Evolutionary conservation across 2,888 invertebrate genomes (phyloP), one percentile per base, ranked within the genome.

Genomic region (Leptogaster cylindrica): DNA sequence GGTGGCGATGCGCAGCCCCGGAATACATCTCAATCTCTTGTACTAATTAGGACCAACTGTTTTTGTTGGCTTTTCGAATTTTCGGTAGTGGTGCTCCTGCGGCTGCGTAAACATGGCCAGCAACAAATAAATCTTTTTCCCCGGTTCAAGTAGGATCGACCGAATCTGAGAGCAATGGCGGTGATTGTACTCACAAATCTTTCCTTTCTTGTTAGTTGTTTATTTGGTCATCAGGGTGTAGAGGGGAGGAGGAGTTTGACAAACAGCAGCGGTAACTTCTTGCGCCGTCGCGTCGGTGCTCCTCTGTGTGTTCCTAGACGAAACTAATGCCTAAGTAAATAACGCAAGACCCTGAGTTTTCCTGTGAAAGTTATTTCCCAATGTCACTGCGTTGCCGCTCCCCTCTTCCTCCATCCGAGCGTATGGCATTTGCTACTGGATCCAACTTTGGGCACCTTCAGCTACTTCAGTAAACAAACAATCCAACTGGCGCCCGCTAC

Each of bases 311-410:
- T 65, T 65, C 39, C 65, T 20, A 65, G 65, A 65, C 65, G 25
- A 51, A 65, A 65, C 25, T 65, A 65, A 65, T 65, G 65, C 51
- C 65, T 39, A 39, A 50, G 36, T 51, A 65, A 65, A 65, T 65
- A 65, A 25, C 18, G 23, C 8, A 28, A 20, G 36, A 20, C 65
- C 16, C 23, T 20, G 51, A 52, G 65, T 50, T 65, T 50, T 39
- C 51, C 46, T 50, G 20, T 50, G 65, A 50, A 65, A 27, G 51
- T 44, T 33, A 55, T 55, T 55, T 55, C 33, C 64, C 64, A 50
- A 64, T 64, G 25, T 20, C 61, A n/a, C n/a, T n/a, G n/a, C n/a
- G n/a, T n/a, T n/a, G n/a, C n/a, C n/a, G n/a, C n/a, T 46, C 31
- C 41, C 8, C 23, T 39, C 10, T 16, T 25, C 46, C 16, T 18